phyloP scores from a whole-genome alignment of 1,140 invertebrate species.

The Pantala flavescens region DNA sequence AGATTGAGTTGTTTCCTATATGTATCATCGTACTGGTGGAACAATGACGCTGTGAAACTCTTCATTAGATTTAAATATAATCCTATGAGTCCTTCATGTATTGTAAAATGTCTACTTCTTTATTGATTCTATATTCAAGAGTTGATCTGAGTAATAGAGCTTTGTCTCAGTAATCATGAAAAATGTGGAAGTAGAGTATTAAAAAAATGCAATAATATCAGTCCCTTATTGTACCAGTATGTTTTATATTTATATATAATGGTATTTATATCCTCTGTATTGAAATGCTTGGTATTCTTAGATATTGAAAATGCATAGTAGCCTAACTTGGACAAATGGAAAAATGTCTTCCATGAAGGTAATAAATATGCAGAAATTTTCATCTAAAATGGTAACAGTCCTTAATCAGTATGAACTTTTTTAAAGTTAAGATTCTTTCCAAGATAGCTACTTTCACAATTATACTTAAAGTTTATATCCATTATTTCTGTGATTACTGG shows the following conservation, averaged over 20 bases:
- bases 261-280: conserved; percentile 1
- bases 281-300: too few species aligned
- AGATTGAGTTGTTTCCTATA: neutral
- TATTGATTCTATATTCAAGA: neutral
- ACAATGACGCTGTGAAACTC: neutral
- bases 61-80: neutral
- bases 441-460: neutral
- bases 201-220: neutral
- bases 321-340: neutral
- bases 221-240: neutral
- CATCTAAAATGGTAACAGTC: too few species aligned
- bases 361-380: neutral
- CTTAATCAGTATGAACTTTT: too few species aligned
- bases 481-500: neutral
- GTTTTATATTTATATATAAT: neutral
- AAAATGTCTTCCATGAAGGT: conserved; percentile 1
- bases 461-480: neutral
- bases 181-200: neutral
- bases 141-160: neutral
- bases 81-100: neutral
- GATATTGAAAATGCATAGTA: neutral
- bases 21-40: neutral
- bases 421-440: neutral
- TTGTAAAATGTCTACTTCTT: neutral
- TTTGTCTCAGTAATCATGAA: neutral